Conservation (phyloP, 92 coral and sea anemone species). For the Epizoanthus rinbou region DNA sequence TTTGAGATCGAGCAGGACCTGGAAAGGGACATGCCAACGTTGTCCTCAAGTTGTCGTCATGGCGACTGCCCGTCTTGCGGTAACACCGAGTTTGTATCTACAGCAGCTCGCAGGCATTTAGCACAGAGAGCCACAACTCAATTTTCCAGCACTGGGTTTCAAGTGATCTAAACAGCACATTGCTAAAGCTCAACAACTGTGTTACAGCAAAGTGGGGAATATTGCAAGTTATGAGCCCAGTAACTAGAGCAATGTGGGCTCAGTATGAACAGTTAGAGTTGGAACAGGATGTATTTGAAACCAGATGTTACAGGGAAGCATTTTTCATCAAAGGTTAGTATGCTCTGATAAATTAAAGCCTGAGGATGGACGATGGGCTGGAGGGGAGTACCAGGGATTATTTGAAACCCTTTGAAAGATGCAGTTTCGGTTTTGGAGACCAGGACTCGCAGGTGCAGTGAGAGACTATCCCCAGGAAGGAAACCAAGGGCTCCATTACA, state of each 20-base stretch:
- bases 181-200: conserved; percentile 55
- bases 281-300: conserved; percentile 4
- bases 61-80: conserved; percentile 54
- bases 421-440: conserved; percentile 2
- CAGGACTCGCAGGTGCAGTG: conserved; percentile 30
- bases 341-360: too few species aligned
- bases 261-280: conserved; percentile 49
- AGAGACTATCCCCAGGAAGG: conserved; percentile 33
- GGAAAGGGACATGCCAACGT: conserved; percentile 59
- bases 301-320: not conserved
- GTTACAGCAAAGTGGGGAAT: conserved; percentile 20
- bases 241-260: conserved; percentile 36
- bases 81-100: too few species aligned
- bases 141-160: not conserved
- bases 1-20: conserved; percentile 55
- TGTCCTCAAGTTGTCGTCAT: conserved; percentile 48
- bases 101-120: too few species aligned
- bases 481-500: conserved; percentile 57
- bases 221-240: conserved; percentile 23
- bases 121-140: too few species aligned
- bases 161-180: conserved; percentile 37
- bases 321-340: too few species aligned
- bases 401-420: conserved; percentile 52
- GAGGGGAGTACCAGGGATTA: conserved; percentile 51
- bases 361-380: conserved; percentile 14